A percentile compares a stretch with the other conserved stretches of the same genome.
phyloP scores from a whole-genome alignment of 2,888 invertebrate species.

The Melolontha melolontha region DNA sequence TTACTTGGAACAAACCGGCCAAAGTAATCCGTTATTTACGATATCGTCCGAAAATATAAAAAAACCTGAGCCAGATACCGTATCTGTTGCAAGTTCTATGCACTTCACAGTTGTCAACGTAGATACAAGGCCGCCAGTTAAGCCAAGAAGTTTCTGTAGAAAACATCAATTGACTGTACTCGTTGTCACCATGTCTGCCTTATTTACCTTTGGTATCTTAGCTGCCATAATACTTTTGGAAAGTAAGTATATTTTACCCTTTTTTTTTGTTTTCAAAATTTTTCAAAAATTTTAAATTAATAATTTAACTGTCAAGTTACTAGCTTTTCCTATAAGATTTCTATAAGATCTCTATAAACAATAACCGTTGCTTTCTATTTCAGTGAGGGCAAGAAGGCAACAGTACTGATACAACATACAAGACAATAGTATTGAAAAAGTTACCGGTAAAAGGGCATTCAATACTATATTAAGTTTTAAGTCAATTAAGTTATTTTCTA shows the following conservation, averaged over 20 bases:
- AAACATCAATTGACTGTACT: constrained; percentile 85
- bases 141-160: constrained; percentile 77
- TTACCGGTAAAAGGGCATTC: constrained; percentile 26
- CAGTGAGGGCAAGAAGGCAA: constrained; percentile 63
- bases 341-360: background rate
- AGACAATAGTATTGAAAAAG: constrained; percentile 36
- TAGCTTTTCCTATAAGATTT: no score
- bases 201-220: constrained; percentile 84
- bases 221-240: constrained; percentile 86
- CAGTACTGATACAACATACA: constrained; percentile 48
- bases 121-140: constrained; percentile 67
- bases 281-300: no score
- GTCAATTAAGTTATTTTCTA: constrained; percentile 35
- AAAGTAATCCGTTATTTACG: constrained; percentile 43
- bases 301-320: no score
- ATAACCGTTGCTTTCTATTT: constrained; percentile 51
- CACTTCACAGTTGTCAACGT: constrained; percentile 89
- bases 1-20: constrained; percentile 60
- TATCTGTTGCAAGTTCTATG: constrained; percentile 86
- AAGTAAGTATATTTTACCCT: constrained; percentile 75
- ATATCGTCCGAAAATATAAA: constrained; percentile 41
- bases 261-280: no score
- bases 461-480: constrained; percentile 27
- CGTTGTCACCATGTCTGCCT: constrained; percentile 84
- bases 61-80: constrained; percentile 71